These are phyloP conservation scores for Champsocephalus gunnari DNA, from an alignment of 2,797 vertebrate species.

Conservation along the genomic window DNA sequence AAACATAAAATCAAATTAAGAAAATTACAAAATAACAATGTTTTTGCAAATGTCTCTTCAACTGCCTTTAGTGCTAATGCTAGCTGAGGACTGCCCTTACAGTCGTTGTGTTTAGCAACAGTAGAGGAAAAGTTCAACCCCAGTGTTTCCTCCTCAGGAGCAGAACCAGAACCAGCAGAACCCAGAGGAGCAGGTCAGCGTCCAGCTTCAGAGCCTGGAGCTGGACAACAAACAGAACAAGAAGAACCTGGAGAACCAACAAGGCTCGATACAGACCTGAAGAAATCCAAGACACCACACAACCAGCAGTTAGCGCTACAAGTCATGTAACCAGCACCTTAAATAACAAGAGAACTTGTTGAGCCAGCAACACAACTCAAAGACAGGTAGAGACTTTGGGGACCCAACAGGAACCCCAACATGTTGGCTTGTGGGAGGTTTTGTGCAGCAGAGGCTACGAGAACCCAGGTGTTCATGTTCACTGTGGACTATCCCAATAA, in stretches of 20 bases:
- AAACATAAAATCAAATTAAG: too few relatives aligned
- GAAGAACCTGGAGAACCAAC: slow-evolving; percentile 29
- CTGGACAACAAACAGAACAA: slow-evolving; percentile 36
- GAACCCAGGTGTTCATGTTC: not conserved
- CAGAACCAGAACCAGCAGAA: slow-evolving; percentile 55
- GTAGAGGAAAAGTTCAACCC: not conserved
- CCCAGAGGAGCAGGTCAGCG: slow-evolving; percentile 45
- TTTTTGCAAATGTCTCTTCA: too few relatives aligned
- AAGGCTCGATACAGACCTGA: not conserved
- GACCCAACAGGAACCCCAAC: not conserved
- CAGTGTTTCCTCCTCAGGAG: slow-evolving; percentile 24
- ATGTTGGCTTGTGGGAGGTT: not conserved
- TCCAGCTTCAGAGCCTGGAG: slow-evolving; percentile 59
- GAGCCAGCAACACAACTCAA: slow-evolving; percentile 16
- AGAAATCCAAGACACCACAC: slow-evolving; percentile 11
- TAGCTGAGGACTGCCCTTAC: too few relatives aligned
- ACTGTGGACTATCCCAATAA: not conserved
- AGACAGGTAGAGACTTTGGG: not conserved
- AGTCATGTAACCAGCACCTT: not conserved
- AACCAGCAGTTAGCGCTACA: not conserved
- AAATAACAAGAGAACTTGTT: not conserved
- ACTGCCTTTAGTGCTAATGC: too few relatives aligned
- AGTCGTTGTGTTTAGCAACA: not conserved
- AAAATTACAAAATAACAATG: too few relatives aligned
- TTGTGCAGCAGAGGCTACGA: not conserved